Evolutionary conservation across 2,113 vertebrate species (phyloP).

Genomic region (Mystacornis crossleyi): DNA sequence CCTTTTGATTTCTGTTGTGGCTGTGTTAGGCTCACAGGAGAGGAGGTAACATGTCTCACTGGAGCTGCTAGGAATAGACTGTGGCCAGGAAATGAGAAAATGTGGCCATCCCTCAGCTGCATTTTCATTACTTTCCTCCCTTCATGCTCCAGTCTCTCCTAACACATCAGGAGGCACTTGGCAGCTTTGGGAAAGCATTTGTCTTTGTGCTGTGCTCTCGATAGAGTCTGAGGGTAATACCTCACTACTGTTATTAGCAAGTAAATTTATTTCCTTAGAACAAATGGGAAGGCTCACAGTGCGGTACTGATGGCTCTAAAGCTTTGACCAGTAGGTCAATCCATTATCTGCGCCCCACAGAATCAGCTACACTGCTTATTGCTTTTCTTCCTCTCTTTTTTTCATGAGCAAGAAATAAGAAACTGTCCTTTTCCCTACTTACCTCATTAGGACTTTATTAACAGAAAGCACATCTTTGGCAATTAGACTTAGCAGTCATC

Average conservation of each 20-base stretch:
- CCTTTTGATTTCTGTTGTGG: slow-evolving; percentile 21
- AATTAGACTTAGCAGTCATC: slow-evolving; percentile 40
- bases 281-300: not conserved
- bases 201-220: not conserved
- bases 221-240: not conserved
- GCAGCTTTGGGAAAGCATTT: not conserved
- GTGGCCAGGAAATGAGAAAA: slow-evolving; percentile 42
- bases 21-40: not conserved
- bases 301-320: not conserved
- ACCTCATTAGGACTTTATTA: slow-evolving; percentile 67
- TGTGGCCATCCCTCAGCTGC: not conserved
- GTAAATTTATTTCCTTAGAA: not conserved
- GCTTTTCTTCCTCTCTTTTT: slow-evolving; percentile 16
- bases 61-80: not conserved
- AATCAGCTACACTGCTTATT: not conserved
- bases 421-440: slow-evolving; percentile 66
- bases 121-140: not conserved
- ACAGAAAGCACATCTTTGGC: slow-evolving; percentile 62
- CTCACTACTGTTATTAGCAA: not conserved
- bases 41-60: not conserved
- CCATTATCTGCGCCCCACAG: not conserved
- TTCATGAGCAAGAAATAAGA: slow-evolving; percentile 43
- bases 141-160: not conserved
- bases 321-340: not conserved
- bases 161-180: not conserved